These are phyloP conservation scores for Blera fallax DNA, from an alignment of 2,888 invertebrate genomes.

Conservation along the genomic window DNA sequence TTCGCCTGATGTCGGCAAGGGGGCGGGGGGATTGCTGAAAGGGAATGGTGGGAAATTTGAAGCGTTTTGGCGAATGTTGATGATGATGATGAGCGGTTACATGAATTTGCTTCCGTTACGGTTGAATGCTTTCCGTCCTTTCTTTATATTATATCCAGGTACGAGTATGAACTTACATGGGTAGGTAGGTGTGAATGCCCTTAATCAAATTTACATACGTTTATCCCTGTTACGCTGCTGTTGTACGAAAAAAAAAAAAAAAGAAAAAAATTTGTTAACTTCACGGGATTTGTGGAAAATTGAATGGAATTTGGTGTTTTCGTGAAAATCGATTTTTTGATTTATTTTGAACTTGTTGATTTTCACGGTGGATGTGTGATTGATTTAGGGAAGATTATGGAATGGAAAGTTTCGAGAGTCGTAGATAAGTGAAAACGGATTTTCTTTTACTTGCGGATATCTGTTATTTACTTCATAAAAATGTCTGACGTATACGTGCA, in stretches of 20 bases:
- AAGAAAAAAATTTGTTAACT: not conserved
- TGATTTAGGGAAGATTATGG: not conserved
- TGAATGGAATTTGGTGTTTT: conserved; percentile 30
- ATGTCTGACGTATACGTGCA: no score
- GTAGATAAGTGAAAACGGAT: not conserved
- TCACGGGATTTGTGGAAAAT: conserved; percentile 35
- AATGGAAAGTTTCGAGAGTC: not conserved
- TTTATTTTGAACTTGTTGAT: conserved; percentile 27
- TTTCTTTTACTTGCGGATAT: not conserved
- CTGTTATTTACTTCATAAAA: not conserved
- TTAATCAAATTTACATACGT: conserved; percentile 47
- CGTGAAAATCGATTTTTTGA: conserved; percentile 31
- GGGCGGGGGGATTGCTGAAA: not conserved
- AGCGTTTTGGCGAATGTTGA: conserved; percentile 24
- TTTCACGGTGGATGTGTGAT: conserved; percentile 1
- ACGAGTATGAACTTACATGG: no score
- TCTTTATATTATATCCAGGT: not conserved
- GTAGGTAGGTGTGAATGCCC: conserved; percentile 35
- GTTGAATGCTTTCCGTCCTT: conserved; percentile 9
- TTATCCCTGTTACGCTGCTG: conserved; percentile 25
- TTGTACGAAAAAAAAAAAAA: not conserved
- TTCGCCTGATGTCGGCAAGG: no score
- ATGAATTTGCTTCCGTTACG: conserved; percentile 23
- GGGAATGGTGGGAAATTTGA: not conserved
- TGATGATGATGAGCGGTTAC: conserved; percentile 25